These are phyloP conservation scores for Willowsia nigromaculata DNA, from an alignment of 2,888 invertebrate species.

Conservation along the genomic window DNA sequence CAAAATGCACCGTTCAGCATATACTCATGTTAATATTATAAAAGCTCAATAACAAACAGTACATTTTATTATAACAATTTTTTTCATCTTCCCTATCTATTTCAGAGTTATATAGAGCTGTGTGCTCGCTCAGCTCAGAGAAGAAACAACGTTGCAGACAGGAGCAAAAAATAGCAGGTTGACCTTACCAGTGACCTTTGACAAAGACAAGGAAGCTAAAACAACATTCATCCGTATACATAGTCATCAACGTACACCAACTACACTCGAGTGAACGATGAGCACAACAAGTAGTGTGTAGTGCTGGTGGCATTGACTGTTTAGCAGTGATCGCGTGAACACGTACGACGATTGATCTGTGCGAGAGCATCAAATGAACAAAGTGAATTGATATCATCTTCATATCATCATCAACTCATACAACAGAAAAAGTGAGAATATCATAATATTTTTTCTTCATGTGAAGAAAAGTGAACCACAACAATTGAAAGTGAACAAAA, in stretches of 20 bases:
- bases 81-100: constrained; percentile 27
- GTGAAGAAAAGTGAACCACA: constrained; percentile 8
- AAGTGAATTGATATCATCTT: neutral
- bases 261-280: neutral
- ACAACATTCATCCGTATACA: constrained; percentile 51
- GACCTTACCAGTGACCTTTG: constrained; percentile 72
- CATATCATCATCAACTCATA: neutral
- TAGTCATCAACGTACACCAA: neutral
- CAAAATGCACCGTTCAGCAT: neutral
- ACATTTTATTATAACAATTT: neutral
- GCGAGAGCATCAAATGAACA: neutral
- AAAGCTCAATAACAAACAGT: neutral
- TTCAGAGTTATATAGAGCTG: neutral
- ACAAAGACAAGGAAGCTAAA: constrained; percentile 72
- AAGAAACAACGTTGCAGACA: constrained; percentile 30
- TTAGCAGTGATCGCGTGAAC: constrained; percentile 63
- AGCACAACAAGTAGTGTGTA: constrained; percentile 25
- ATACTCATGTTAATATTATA: neutral
- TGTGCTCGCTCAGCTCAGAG: neutral
- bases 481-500: constrained; percentile 42
- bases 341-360: constrained; percentile 13
- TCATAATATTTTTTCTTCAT: neutral
- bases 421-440: neutral
- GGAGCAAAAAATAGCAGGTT: constrained; percentile 64
- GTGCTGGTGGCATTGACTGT: constrained; percentile 61